phyloP scores from a whole-genome alignment of 2,888 invertebrate genomes.

The Drosophila demipolita region DNA sequence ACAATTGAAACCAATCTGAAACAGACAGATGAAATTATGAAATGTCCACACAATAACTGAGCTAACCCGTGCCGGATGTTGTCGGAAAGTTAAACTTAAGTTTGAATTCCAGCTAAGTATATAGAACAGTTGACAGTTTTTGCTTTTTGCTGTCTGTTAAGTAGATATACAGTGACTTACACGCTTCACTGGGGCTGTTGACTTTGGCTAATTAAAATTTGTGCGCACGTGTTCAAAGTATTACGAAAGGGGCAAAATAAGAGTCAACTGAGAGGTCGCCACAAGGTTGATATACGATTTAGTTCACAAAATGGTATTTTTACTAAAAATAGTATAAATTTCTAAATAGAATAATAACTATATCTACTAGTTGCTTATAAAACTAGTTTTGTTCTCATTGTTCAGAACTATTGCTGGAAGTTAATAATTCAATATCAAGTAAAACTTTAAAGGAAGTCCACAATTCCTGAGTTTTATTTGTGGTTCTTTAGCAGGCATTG shows the following conservation, averaged over 20 bases:
- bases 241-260: constrained; percentile 14
- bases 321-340: no score
- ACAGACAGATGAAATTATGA: constrained; percentile 60
- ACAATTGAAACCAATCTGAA: constrained; percentile 22
- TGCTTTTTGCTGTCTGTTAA: constrained; percentile 15
- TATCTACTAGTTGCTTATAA: background rate
- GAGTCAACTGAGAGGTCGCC: constrained; percentile 29
- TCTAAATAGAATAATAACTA: no score
- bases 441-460: background rate
- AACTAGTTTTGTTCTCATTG: background rate
- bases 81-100: constrained; percentile 53
- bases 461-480: background rate
- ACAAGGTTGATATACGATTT: constrained; percentile 29
- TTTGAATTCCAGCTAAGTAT: constrained; percentile 42
- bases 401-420: background rate
- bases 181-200: constrained; percentile 69
- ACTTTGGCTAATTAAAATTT: constrained; percentile 74
- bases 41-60: constrained; percentile 62
- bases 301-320: no score
- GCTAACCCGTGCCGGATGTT: constrained; percentile 53
- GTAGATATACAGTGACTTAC: constrained; percentile 37
- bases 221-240: constrained; percentile 56
- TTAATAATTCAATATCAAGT: no score
- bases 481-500: background rate
- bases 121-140: constrained; percentile 45